Percentiles rank a stretch among this genome's conserved stretches.
Conservation (phyloP, 1,140 invertebrate species). For the Drosophila albomicans region DNA sequence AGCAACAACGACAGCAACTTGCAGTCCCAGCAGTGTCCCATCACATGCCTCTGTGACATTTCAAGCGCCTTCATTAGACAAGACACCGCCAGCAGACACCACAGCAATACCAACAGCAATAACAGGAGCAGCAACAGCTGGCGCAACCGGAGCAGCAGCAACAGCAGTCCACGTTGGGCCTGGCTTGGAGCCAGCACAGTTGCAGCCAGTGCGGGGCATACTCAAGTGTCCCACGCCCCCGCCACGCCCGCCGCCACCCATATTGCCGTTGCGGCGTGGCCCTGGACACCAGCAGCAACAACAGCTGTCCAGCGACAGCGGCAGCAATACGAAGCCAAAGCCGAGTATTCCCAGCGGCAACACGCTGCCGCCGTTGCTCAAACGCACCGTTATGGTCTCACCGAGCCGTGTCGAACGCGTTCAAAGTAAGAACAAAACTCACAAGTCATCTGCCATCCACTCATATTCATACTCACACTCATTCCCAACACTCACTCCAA, state of each 20-base stretch:
- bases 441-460: constrained; percentile 52
- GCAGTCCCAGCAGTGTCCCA: constrained; percentile 55
- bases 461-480: constrained; percentile 17
- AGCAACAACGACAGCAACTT: constrained; percentile 10
- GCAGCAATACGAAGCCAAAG: constrained; percentile 3
- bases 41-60: constrained; percentile 70
- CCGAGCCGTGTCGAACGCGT: constrained; percentile 65
- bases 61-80: constrained; percentile 69
- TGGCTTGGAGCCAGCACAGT: constrained; percentile 42
- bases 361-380: constrained; percentile 46
- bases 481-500: constrained; percentile 17
- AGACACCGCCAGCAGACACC: constrained; percentile 33
- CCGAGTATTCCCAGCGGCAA: constrained; percentile 9
- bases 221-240: constrained; percentile 68
- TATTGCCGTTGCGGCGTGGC: constrained; percentile 56
- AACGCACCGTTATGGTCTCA: constrained; percentile 54
- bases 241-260: constrained; percentile 63
- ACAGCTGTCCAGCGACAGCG: constrained; percentile 25
- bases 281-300: constrained; percentile 44
- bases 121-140: constrained; percentile 21
- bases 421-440: constrained; percentile 72
- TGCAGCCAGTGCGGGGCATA: constrained; percentile 56
- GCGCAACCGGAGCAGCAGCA: constrained; percentile 35
- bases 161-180: constrained; percentile 46
- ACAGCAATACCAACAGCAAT: constrained; percentile 20